Evolutionary conservation across 1,140 invertebrate genomes (phyloP), one percentile per base, ranked within the genome.

Genomic region (Epicauta chinensis): DNA sequence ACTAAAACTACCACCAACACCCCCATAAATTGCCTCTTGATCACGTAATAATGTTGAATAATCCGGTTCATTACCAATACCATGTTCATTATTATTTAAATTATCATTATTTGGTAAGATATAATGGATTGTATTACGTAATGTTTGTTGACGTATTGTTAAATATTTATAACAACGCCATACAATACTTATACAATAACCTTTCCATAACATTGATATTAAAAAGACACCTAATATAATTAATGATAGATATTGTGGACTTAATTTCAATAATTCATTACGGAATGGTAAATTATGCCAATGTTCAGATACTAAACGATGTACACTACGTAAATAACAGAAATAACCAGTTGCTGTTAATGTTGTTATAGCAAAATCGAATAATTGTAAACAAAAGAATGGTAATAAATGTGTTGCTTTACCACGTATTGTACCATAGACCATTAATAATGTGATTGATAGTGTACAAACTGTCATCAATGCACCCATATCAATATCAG

Each of bases 131-230:
- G 80, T 69, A 43, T 72, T 77, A 17, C 77, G 75, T 16, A 77
- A 61, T 31, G 77, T 73, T 60, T 81, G 78, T 57, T 77, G 73
- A 16, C 80, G 76, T 58, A 88, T 72, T 41, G 84, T 86, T 55
- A 92, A 73, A 70, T 86, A 93, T 71, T 91, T 91, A 75, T 92
- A 91, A 75, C 89, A 92, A 38, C 87, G 79, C 90, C 90, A 93
- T 12, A 93, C 86, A 51, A 89, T 79, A 56, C 81, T 81, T 69
- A 90, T 86, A 67, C 86, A 83, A 67, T 89, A 89, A 6, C 80
- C 82, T 84, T 90, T 89, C 23, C 87, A 68, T 53, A 88, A 75
- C 59, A 91, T 81, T 37, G 84, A 81, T 30, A 83, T 65, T 16
- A 89, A 73, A 64, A 91, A 84, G 32, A 80, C 74, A 29, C 82